Base-by-base conservation (phyloP, 1,140 invertebrate species). In the Oreohelix idahoensis region DNA sequence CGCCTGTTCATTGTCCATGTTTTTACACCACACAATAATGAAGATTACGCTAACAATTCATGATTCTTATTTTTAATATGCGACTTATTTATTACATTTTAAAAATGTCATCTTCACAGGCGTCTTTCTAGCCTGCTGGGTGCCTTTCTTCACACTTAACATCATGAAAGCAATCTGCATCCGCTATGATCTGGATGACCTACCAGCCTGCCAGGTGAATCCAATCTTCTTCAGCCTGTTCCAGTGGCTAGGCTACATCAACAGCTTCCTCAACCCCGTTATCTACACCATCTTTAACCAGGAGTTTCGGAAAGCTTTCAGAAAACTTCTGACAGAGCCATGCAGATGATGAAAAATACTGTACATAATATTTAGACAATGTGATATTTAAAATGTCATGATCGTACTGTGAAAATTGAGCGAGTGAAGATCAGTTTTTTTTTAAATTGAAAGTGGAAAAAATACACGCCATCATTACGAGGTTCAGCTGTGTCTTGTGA, bases 271-370 rank as follows among this genome's bases (percentile, higher is more conserved):
- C 82, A 99, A 99, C 94, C 98, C 98, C 5, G 96, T 99, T 84
- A 99, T 99, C 92, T 99, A 99, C 93, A 99, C 98, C 63, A 99
- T 99, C 90, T 99, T 99, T 94, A 99, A 99, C 94, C 96, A 97
- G 5, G 98, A 99, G 93, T 99, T 99, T 93, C 94, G 98, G 82
- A 99, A 99, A 94, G 98, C 98, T 49, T 99, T 99, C 93, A 97
- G 98, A 90, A 99, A 98, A 93, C 95, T 99, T 83, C 95, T 99
- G 73, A 89, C 85, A 0, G 88, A 91, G 69, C 86, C 86, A 2
- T 89, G 91, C 76, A 87, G 38, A 49, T 63, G 70, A 85, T 74
- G n/a, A 51, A 45, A 45, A 8, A 45, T 45, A 15, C 15, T 45
- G 42, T 45, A 15, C 15, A 15, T 45, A 45, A 45, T 45, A 45